Conservation (phyloP, 2,113 vertebrate genomes). For the Podarcis muralis region DNA sequence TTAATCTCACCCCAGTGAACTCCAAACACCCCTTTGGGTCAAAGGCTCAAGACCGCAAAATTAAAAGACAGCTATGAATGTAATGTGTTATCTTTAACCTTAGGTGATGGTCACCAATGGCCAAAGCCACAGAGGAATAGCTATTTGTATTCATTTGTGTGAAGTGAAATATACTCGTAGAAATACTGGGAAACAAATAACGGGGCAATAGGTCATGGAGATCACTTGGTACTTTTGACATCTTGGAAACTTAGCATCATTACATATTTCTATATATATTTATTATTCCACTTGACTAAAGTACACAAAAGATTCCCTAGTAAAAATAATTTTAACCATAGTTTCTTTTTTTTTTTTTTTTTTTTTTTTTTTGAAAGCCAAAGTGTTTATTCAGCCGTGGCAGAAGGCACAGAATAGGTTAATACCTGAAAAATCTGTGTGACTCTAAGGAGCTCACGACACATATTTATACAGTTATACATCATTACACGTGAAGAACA, state of each 20-base stretch:
- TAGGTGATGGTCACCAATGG: constrained; percentile 38
- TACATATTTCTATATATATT: background rate
- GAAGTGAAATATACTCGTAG: constrained; percentile 29
- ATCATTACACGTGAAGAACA: too few species aligned
- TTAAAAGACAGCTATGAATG: constrained; percentile 66
- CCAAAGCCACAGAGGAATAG: constrained; percentile 46
- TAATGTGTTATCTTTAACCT: constrained; percentile 57
- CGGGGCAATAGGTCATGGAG: background rate
- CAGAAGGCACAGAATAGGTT: too few species aligned
- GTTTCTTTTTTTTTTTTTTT: too few species aligned
- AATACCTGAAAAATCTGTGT: too few species aligned
- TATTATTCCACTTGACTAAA: background rate
- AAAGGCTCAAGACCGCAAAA: constrained; percentile 68
- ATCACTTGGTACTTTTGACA: background rate
- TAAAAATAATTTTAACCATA: background rate
- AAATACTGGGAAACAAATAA: constrained; percentile 21
- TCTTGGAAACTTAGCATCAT: background rate
- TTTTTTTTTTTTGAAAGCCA: too few species aligned
- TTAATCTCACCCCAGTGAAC: constrained; percentile 65
- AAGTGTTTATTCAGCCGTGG: too few species aligned
- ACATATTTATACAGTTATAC: too few species aligned
- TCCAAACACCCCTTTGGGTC: constrained; percentile 57
- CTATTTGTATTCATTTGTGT: constrained; percentile 40
- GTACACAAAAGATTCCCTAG: background rate
- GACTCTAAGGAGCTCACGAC: too few species aligned